phyloP scores from a whole-genome alignment of 2,797 vertebrate genomes.

The Siniperca undulata region DNA sequence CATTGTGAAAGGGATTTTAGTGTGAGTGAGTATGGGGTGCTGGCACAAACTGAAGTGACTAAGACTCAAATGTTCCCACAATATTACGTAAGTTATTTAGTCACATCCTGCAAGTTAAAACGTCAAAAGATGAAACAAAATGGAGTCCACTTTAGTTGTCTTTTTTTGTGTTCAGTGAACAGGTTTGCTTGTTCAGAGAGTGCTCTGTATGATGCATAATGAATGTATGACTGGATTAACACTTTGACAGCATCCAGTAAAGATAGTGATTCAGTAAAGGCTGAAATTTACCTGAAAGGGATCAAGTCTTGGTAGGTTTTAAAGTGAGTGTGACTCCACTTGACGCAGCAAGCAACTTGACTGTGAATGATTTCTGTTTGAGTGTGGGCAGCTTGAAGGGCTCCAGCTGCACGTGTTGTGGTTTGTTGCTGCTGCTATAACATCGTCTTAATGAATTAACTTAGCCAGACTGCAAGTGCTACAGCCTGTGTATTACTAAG shows the following conservation, averaged over 20 bases:
- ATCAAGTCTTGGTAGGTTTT: neutral
- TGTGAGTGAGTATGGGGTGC: neutral
- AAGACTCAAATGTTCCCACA: neutral
- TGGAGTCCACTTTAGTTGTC: neutral
- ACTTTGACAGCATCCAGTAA: neutral
- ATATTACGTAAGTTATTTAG: neutral
- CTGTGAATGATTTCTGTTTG: neutral
- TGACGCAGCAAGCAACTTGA: slow-evolving; percentile 4
- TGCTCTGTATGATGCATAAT: neutral
- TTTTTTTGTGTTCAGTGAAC: neutral
- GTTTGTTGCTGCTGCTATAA: neutral
- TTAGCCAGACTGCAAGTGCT: neutral
- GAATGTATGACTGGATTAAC: neutral
- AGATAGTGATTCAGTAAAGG: neutral
- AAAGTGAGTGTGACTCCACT: slow-evolving; percentile 15
- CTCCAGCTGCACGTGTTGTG: neutral
- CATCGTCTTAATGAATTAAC: slow-evolving; percentile 4
- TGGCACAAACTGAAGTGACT: neutral
- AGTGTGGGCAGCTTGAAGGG: slow-evolving; percentile 13
- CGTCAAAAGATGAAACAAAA: neutral
- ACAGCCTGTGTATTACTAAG: neutral
- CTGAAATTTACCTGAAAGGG: slow-evolving; percentile 14
- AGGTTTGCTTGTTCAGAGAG: neutral
- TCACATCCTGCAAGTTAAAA: neutral
- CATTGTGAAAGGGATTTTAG: neutral